These are phyloP conservation scores for Euleptes europaea DNA, from an alignment of 2,113 vertebrate species.

Conservation along the genomic window DNA sequence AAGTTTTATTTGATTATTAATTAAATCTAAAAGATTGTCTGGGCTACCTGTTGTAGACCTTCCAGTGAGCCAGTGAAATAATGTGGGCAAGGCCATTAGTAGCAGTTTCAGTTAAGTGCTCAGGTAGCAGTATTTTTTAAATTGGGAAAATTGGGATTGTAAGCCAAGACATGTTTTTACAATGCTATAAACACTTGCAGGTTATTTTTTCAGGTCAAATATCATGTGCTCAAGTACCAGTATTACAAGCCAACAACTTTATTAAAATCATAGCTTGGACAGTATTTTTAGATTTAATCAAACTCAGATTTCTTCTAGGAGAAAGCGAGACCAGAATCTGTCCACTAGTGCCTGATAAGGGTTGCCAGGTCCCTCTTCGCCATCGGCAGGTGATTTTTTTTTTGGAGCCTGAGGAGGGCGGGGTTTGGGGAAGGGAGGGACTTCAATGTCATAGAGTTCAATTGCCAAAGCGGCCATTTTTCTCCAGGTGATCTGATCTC, in stretches of 20 bases:
- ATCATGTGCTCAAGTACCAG: background rate
- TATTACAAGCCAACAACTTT: background rate
- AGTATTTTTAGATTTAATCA: slow-evolving; percentile 1
- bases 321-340: background rate
- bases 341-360: background rate
- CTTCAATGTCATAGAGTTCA: no score
- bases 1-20: no score
- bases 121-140: slow-evolving; percentile 13
- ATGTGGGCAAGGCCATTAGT: background rate
- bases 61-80: slow-evolving; percentile 14
- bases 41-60: background rate
- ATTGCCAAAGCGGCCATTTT: no score
- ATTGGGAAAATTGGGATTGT: background rate
- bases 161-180: slow-evolving; percentile 18
- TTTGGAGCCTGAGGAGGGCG: no score
- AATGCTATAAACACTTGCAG: slow-evolving; percentile 14
- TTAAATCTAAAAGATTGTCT: background rate
- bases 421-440: no score
- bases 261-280: slow-evolving; percentile 18
- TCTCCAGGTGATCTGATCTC: no score
- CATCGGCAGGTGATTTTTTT: no score
- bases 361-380: no score
- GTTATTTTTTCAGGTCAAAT: slow-evolving; percentile 22
- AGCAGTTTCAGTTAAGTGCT: background rate
- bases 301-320: background rate